These are phyloP conservation scores for Furcula furcula DNA, from an alignment of 2,888 invertebrate species.

Conservation along the genomic window DNA sequence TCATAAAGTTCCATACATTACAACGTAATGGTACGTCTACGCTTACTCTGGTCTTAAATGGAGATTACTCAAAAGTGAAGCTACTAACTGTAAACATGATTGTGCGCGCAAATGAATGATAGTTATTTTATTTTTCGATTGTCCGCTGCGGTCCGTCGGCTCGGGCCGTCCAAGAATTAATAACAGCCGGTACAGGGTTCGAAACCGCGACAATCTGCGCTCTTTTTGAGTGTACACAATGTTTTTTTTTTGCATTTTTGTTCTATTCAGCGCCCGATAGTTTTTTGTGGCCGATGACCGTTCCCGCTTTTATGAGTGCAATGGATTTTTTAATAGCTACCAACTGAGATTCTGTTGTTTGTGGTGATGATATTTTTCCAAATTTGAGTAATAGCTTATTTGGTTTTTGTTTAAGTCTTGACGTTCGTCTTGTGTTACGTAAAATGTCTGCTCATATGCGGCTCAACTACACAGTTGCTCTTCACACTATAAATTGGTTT, in stretches of 20 bases:
- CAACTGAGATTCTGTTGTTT: conserved; percentile 17
- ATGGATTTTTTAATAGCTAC: conserved; percentile 37
- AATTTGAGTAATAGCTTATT: too few relatives aligned
- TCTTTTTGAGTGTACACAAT: conserved; percentile 61
- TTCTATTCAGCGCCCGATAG: conserved; percentile 70
- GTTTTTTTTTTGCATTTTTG: conserved; percentile 55
- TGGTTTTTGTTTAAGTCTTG: too few relatives aligned
- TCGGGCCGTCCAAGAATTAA: conserved; percentile 74
- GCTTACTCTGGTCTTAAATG: too few relatives aligned
- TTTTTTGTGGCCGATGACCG: conserved; percentile 74
- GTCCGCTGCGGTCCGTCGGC: conserved; percentile 60
- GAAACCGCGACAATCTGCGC: conserved; percentile 75
- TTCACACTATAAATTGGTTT: too few relatives aligned
- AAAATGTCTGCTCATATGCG: too few relatives aligned
- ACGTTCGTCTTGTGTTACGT: too few relatives aligned
- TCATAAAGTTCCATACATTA: too few relatives aligned
- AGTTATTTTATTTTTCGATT: conserved; percentile 80
- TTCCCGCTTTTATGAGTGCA: conserved; percentile 54
- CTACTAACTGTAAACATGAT: conserved; percentile 60
- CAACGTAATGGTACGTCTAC: too few relatives aligned
- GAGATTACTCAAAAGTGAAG: conserved; percentile 48
- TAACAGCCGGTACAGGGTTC: conserved; percentile 55
- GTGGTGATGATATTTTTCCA: conserved; percentile 9
- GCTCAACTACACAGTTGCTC: too few relatives aligned
- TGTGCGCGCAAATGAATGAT: conserved; percentile 69